Base-by-base conservation (phyloP, 1,140 invertebrate species). In the Drosophila gunungcola region DNA sequence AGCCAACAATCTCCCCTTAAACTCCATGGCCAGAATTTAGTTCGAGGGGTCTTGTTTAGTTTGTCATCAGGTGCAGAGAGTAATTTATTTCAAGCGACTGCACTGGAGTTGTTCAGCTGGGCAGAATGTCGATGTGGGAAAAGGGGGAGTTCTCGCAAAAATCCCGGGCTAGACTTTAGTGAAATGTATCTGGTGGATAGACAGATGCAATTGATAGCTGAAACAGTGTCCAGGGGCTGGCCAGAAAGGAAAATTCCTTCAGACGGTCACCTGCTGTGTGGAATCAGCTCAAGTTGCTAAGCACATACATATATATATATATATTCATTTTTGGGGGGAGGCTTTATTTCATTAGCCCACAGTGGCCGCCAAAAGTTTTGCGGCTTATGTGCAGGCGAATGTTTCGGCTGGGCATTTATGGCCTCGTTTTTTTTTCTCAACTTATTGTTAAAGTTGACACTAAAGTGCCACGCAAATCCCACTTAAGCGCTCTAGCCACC, bases 391-490 rank as follows among this genome's bases (percentile, higher is more conserved):
- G 52, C 45, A 27, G 29, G 48, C 13, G 4, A 75, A 57, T 64
- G 42, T 57, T 46, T 46, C 34, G 38, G 32, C 58, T 58, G 54
- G 43, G 48, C 55, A 72, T 86, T 57, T 46, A 27, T 39, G 13
- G 29, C 36, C 25, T 39, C 25, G 29, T 68, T 58, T 36, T 73
- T 73, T 21, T 68, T 63, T 41, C 48, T 48, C 65, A 88, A 88
- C 84, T 88, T 88, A 83, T 88, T 88, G 83, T 88, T 88, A 89
- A 88, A 88, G 83, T 88, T 88, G 84, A 78, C 84, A 88, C 83
- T 83, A 77, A 88, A 88, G 83, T 83, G 79, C 61, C 76, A 80
- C 79, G 80, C 83, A 88, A 88, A 88, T 88, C 84, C 83, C 83
- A 88, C 84, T 88, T 83, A 88, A 88, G 83, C 73, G 83, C 84